Conservation (phyloP, 2,888 invertebrate genomes). For the Athalia rosae region DNA sequence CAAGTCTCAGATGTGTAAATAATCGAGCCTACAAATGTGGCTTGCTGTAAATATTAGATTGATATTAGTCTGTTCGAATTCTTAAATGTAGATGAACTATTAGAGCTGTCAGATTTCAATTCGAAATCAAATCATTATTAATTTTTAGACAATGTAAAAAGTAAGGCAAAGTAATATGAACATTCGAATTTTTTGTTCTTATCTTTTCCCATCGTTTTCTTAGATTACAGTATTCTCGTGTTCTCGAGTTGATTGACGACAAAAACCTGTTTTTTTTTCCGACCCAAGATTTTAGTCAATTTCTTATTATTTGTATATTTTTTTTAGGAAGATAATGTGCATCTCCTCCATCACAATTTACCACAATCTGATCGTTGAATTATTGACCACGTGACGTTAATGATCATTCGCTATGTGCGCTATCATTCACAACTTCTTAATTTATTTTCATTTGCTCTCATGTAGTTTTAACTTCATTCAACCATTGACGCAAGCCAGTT, state of each 20-base stretch:
- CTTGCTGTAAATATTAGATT: too few relatives aligned
- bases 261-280: background rate
- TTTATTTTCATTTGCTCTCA: conserved; percentile 36
- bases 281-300: background rate
- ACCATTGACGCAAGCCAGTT: background rate
- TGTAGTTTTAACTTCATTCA: conserved; percentile 13
- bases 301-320: conserved; percentile 1
- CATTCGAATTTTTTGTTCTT: too few relatives aligned
- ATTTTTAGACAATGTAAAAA: too few relatives aligned
- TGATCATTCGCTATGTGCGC: conserved; percentile 1
- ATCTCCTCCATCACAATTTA: conserved; percentile 8
- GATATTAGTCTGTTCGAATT: too few relatives aligned
- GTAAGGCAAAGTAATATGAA: too few relatives aligned
- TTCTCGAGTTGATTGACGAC: background rate
- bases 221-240: background rate
- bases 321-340: background rate
- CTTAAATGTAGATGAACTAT: too few relatives aligned
- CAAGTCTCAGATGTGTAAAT: conserved; percentile 4
- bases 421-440: conserved; percentile 28
- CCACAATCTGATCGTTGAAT: conserved; percentile 9
- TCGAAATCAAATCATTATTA: too few relatives aligned
- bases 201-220: too few relatives aligned
- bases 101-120: too few relatives aligned
- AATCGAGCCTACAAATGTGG: background rate
- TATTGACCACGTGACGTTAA: background rate